Base-by-base conservation (phyloP, 2,797 vertebrate species). In the Pelodytes ibericus region DNA sequence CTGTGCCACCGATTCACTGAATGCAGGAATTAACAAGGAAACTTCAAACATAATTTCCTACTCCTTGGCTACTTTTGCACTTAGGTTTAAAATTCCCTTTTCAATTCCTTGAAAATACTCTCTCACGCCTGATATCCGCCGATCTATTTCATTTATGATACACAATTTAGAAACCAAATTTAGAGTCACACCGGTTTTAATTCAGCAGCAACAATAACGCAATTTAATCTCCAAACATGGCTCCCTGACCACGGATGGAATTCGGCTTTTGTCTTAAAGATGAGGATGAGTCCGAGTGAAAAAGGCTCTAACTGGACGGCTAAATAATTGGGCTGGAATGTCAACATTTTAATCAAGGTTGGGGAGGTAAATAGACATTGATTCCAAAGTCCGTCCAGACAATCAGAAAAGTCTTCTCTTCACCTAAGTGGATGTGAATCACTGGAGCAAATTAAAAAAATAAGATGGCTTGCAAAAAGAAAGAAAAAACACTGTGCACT, bases 301-400 rank as follows among this genome's bases (percentile, higher is more conserved):
- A 75, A 76, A 41, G 25, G 30, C 74, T 62, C 63, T 47, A 63
- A 57, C 60, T 44, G 57, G 30, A 27, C 59, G n/a, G 66, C 31
- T 71, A 71, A 71, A 71, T 71, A 76, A 76, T 31, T 64, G 59
- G 74, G 59, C 74, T 71, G 64, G 64, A 59, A 76, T 75, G 57
- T 75, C 74, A 75, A 71, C 66, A 71, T 76, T 76, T 71, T 70
- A 76, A 76, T 76, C 74, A 76, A 76, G 61, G 67, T 49, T 57
- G 58, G 70, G 74, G 66, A 76, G 71, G 67, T 76, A 71, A 76
- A 76, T 71, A 64, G 74, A 69, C 59, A 76, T 71, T 64, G 74
- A 76, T 76, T 76, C 71, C 58, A 56, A 8, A 27, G 31, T 29
- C 16, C 74, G 15, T 24, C 22, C 65, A 76, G 66, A 62, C 74